A percentile compares a stretch with the other conserved stretches of the same genome.
These are phyloP conservation scores for Luffia ferchaultella DNA, from an alignment of 2,888 invertebrate species.

Conservation along the genomic window DNA sequence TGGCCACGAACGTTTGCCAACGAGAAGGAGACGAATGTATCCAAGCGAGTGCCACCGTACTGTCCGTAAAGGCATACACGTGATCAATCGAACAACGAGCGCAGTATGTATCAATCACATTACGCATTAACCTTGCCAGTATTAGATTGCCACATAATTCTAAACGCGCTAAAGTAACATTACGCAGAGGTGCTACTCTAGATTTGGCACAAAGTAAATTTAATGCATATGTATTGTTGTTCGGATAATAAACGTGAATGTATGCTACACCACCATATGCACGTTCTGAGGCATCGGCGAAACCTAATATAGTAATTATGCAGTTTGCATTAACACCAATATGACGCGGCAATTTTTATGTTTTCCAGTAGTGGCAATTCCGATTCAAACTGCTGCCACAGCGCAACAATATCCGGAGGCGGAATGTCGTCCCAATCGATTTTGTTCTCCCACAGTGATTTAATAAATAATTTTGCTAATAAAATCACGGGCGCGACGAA, in stretches of 20 bases:
- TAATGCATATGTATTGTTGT: not conserved
- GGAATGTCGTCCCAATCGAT: constrained; percentile 3
- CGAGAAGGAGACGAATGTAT: constrained; percentile 9
- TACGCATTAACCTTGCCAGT: constrained; percentile 5
- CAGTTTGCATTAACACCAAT: not conserved
- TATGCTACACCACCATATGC: constrained; percentile 4
- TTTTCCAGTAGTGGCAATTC: not conserved
- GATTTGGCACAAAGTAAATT: constrained; percentile 1
- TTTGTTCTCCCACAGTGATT: constrained; percentile 1
- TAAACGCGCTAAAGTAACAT: constrained; percentile 5
- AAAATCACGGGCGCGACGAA: not conserved
- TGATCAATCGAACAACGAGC: constrained; percentile 7
- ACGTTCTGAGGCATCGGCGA: constrained; percentile 2
- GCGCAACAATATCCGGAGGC: not conserved
- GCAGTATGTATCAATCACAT: not conserved
- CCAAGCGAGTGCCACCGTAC: constrained; percentile 11
- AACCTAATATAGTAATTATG: not conserved
- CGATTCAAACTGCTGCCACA: constrained; percentile 1
- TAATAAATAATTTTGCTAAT: constrained; percentile 1
- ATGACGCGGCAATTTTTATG: constrained; percentile 2
- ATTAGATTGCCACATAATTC: constrained; percentile 6
- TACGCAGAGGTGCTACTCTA: constrained; percentile 3
- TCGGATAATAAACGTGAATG: not conserved
- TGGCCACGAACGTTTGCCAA: constrained; percentile 13
- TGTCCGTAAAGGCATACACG: constrained; percentile 11